Percentiles rank a stretch among this genome's conserved stretches.
These are phyloP conservation scores for Ferrisia virgata DNA, from an alignment of 2,888 invertebrate genomes.

Conservation along the genomic window DNA sequence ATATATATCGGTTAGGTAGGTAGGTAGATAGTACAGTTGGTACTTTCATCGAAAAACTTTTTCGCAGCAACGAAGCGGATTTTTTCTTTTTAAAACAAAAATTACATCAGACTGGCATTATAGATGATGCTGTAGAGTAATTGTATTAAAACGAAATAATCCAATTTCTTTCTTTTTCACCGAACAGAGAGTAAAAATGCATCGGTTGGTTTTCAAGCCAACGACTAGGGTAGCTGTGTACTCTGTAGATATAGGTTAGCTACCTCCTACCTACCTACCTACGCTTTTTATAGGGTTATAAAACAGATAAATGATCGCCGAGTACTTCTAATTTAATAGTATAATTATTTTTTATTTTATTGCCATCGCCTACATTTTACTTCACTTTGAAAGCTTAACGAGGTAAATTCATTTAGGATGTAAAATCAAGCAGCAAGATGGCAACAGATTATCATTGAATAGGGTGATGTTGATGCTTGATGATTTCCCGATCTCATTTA, in stretches of 20 bases:
- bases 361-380: slow-evolving; percentile 2
- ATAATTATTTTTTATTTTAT: slow-evolving; percentile 14
- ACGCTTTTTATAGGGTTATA: neutral
- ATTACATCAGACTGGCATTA: slow-evolving; percentile 9
- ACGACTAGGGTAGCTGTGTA: too few species aligned
- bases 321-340: slow-evolving; percentile 14
- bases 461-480: neutral
- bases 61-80: neutral
- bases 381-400: slow-evolving; percentile 5
- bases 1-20: too few species aligned
- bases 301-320: slow-evolving; percentile 14
- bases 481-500: too few species aligned
- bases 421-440: neutral
- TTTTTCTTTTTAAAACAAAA: neutral
- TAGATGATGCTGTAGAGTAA: neutral
- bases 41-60: neutral
- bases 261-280: too few species aligned
- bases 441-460: neutral
- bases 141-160: slow-evolving; percentile 9
- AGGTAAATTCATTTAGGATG: slow-evolving; percentile 5
- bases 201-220: neutral
- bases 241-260: too few species aligned
- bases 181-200: neutral
- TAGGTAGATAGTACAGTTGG: too few species aligned
- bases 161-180: slow-evolving; percentile 14